phyloP scores from a whole-genome alignment of 2,888 invertebrate genomes.

The Heteromyza rotundicornis region DNA sequence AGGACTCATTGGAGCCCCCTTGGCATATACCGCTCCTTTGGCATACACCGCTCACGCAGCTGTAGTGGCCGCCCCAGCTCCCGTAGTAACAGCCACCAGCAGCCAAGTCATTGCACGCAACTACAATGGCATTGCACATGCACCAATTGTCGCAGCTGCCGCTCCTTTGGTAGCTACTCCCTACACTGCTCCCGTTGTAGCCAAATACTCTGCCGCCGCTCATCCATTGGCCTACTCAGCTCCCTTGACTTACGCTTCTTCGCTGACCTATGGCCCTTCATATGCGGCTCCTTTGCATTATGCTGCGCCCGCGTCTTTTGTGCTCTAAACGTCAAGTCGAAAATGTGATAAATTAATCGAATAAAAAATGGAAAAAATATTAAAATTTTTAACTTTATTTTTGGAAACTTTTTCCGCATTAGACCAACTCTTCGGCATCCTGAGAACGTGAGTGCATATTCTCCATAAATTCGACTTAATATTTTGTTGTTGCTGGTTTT shows the following conservation, averaged over 20 bases:
- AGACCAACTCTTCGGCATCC: too few species aligned
- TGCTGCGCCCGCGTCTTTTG: constrained; percentile 30
- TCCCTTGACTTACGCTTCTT: constrained; percentile 17
- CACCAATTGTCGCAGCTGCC: constrained; percentile 40
- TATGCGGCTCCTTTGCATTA: constrained; percentile 7
- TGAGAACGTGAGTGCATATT: too few species aligned
- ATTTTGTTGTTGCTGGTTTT: too few species aligned
- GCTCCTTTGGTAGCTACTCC: constrained; percentile 23
- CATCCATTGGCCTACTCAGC: constrained; percentile 30
- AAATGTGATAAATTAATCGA: too few species aligned
- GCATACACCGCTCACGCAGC: constrained; percentile 36
- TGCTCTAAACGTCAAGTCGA: too few species aligned
- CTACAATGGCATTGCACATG: constrained; percentile 44
- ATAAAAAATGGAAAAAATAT: too few species aligned
- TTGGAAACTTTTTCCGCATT: too few species aligned
- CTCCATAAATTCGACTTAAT: too few species aligned
- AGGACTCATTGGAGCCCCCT: constrained; percentile 26
- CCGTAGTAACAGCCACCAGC: constrained; percentile 44
- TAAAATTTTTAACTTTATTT: too few species aligned
- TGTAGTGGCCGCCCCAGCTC: constrained; percentile 40
- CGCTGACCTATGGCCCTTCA: constrained; percentile 16
- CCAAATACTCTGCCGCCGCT: constrained; percentile 21
- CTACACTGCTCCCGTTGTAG: constrained; percentile 19
- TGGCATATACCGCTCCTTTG: constrained; percentile 31
- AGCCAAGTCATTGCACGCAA: constrained; percentile 48